phyloP scores from a whole-genome alignment of 2,888 invertebrate genomes.

The Leptarthrus brevirostris region DNA sequence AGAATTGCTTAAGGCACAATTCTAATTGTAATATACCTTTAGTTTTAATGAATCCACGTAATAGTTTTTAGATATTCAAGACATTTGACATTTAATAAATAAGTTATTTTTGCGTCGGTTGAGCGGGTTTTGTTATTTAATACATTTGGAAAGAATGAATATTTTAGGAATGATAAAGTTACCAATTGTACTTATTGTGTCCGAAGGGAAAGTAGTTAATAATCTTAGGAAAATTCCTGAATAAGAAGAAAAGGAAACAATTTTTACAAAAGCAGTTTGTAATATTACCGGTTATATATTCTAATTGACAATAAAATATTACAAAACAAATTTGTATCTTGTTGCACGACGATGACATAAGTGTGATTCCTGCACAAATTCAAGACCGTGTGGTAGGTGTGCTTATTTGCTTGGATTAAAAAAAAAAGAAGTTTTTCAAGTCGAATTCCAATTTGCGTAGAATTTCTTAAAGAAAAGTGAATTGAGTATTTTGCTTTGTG shows the following conservation, averaged over 20 bases:
- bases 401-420: conserved; percentile 58
- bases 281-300: conserved; percentile 56
- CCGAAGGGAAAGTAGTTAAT: conserved; percentile 36
- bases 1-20: no score
- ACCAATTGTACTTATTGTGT: conserved; percentile 32
- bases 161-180: conserved; percentile 14
- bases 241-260: conserved; percentile 14
- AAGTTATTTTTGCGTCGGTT: no score
- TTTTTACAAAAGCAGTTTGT: conserved; percentile 29
- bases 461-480: conserved; percentile 58
- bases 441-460: conserved; percentile 56
- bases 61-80: no score
- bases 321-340: conserved; percentile 56
- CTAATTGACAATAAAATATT: conserved; percentile 58
- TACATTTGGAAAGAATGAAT: no score
- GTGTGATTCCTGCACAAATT: conserved; percentile 55
- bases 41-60: no score
- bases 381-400: conserved; percentile 56
- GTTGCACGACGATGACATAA: conserved; percentile 54
- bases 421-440: conserved; percentile 57
- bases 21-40: no score
- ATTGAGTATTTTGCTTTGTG: conserved; percentile 57
- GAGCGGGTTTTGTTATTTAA: no score
- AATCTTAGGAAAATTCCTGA: conserved; percentile 16
- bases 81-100: no score